These are phyloP conservation scores for Sinocyclocheilus maitianheensis DNA, from an alignment of 2,113 vertebrate species.

Conservation along the genomic window DNA sequence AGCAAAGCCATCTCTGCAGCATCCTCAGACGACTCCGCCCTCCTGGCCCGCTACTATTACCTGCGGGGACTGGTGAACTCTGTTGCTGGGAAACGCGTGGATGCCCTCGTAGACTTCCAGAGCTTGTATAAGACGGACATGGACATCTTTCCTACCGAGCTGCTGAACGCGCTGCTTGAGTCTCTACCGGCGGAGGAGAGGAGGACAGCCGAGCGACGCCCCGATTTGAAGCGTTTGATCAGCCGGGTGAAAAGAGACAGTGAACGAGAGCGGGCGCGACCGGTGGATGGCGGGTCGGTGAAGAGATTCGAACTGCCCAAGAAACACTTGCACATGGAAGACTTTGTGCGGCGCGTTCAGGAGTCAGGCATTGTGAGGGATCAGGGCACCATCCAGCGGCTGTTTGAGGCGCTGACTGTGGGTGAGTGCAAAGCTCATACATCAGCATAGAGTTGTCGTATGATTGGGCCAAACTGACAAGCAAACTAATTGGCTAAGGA, in stretches of 20 bases:
- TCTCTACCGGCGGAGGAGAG: conserved; percentile 75
- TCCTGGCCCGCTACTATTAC: conserved; percentile 91
- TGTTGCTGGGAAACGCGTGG: conserved; percentile 82
- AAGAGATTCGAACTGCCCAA: conserved; percentile 91
- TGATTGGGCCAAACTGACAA: neutral
- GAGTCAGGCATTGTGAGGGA: conserved; percentile 95
- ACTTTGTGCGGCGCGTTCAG: conserved; percentile 91
- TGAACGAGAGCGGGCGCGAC: conserved; percentile 73
- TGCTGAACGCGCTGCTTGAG: conserved; percentile 82
- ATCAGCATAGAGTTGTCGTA: neutral
- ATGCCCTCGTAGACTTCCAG: conserved; percentile 91
- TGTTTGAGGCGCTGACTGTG: conserved; percentile 91
- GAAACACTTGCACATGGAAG: conserved; percentile 86
- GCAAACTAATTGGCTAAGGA: neutral
- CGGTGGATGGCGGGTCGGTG: conserved; percentile 68
- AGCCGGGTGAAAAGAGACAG: conserved; percentile 80
- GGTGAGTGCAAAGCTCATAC: conserved; percentile 73
- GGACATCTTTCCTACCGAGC: conserved; percentile 86
- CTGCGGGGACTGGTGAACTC: conserved; percentile 87
- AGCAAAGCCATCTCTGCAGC: conserved; percentile 79
- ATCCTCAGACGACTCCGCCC: conserved; percentile 77
- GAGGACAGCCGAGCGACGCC: conserved; percentile 74
- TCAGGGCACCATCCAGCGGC: conserved; percentile 78
- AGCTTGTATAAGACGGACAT: conserved; percentile 92
- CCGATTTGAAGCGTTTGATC: conserved; percentile 86